Percentiles rank a stretch among this genome's conserved stretches.
Conservation (phyloP, 2,888 invertebrate genomes). For the Acleris literana region DNA sequence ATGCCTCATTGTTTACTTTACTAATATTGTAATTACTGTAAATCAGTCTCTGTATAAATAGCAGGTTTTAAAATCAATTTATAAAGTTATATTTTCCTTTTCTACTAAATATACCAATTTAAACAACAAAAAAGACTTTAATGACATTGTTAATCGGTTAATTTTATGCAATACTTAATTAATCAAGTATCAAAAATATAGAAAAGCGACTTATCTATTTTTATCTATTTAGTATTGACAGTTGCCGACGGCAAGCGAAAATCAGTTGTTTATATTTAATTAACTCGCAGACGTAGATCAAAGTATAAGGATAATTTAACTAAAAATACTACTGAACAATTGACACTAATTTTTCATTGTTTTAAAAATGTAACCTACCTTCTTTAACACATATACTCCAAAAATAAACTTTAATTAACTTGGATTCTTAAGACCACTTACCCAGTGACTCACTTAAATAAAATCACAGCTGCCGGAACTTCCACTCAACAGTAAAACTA, state of each 20-base stretch:
- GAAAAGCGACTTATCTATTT: too few species aligned
- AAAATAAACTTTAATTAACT: not conserved
- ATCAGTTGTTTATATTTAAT: too few species aligned
- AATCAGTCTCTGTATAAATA: conserved; percentile 9
- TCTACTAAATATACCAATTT: not conserved
- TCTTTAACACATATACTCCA: too few species aligned
- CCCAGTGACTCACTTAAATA: conserved; percentile 8
- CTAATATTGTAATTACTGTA: conserved; percentile 23
- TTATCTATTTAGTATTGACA: too few species aligned
- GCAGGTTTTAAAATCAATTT: conserved; percentile 1
- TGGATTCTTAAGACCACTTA: not conserved
- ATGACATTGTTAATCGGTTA: not conserved
- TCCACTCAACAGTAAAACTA: conserved; percentile 24
- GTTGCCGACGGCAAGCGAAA: too few species aligned
- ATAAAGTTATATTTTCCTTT: not conserved
- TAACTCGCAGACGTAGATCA: too few species aligned
- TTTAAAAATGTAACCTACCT: too few species aligned
- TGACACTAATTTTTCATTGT: too few species aligned
- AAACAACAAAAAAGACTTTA: not conserved
- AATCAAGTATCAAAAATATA: too few species aligned
- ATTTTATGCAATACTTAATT: too few species aligned
- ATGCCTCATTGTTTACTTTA: conserved; percentile 22
- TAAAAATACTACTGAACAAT: too few species aligned
- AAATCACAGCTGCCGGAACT: conserved; percentile 49
- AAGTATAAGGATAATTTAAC: too few species aligned